A percentile compares a stretch with the other conserved stretches of the same genome.
These are phyloP conservation scores for Caenorhabditis brenneri DNA, from an alignment of 1,140 invertebrate species.

Conservation along the genomic window DNA sequence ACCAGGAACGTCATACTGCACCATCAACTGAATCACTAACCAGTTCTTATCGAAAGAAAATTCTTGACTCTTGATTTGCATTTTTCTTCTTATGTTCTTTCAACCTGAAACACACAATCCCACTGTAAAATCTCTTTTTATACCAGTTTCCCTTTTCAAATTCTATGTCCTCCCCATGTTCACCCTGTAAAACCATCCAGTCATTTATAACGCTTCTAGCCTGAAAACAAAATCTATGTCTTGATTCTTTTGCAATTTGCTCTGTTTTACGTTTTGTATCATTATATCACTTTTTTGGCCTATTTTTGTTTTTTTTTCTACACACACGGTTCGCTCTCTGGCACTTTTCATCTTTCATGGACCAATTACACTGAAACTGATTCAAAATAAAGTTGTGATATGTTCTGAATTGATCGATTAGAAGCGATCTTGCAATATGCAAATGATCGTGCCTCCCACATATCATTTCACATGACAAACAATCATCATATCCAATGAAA, in stretches of 20 bases:
- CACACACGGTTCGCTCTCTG: conserved; percentile 17
- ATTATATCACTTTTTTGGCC: no score
- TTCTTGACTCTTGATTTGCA: conserved; percentile 10
- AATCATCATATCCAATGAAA: neutral
- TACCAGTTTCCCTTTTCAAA: neutral
- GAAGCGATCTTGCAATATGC: neutral
- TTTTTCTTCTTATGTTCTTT: neutral
- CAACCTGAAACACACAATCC: neutral
- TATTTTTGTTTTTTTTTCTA: neutral
- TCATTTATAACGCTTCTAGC: neutral
- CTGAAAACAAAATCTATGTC: neutral
- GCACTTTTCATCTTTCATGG: conserved; percentile 5
- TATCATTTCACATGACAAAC: neutral
- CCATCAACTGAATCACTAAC: conserved; percentile 12
- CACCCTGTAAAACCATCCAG: neutral
- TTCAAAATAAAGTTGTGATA: conserved; percentile 21
- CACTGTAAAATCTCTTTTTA: neutral
- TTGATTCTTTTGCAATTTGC: neutral
- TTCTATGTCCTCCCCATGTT: conserved; percentile 5
- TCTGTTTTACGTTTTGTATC: conserved; percentile 19
- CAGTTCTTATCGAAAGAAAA: conserved; percentile 12
- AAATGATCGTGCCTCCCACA: neutral
- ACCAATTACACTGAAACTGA: conserved; percentile 35
- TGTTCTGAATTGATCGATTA: neutral
- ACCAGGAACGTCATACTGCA: neutral